These are phyloP conservation scores for Psittacula cyanocephala DNA, from an alignment of 2,113 vertebrate genomes.

Conservation along the genomic window DNA sequence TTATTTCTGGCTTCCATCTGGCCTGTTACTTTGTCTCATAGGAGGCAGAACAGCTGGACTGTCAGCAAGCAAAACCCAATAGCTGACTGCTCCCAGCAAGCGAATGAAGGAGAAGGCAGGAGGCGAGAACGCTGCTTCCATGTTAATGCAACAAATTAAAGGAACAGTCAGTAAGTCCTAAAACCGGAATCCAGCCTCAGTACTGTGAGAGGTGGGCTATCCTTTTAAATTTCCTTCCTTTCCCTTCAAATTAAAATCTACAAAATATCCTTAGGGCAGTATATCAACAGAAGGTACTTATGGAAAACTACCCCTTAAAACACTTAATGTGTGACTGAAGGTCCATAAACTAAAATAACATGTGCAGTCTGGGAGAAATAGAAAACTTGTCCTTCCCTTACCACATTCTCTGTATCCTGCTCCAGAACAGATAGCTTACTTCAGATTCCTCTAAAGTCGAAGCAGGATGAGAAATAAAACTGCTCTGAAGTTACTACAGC, in stretches of 20 bases:
- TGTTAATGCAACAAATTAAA: not conserved
- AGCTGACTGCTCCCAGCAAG: not conserved
- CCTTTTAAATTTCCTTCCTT: not conserved
- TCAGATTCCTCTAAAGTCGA: not conserved
- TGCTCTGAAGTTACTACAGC: not conserved
- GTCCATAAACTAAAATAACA: not conserved
- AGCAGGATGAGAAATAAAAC: not conserved
- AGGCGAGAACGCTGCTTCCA: not conserved
- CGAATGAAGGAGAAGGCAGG: not conserved
- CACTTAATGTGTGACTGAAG: not conserved
- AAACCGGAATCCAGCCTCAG: not conserved
- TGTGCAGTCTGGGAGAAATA: not conserved
- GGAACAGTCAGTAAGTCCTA: not conserved
- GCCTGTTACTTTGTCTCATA: not conserved
- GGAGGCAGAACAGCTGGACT: slow-evolving; percentile 29
- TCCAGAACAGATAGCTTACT: not conserved
- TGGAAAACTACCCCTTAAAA: not conserved
- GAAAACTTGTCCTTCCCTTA: not conserved
- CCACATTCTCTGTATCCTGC: not conserved
- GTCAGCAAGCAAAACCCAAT: not conserved
- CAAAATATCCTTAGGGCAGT: not conserved
- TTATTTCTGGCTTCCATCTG: slow-evolving; percentile 19
- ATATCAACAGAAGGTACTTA: not conserved
- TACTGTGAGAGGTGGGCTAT: not conserved
- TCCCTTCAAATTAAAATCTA: not conserved